Evolutionary conservation across 2,888 invertebrate genomes (phyloP), one percentile per base, ranked within the genome.

Genomic region (Salticus scenicus): DNA sequence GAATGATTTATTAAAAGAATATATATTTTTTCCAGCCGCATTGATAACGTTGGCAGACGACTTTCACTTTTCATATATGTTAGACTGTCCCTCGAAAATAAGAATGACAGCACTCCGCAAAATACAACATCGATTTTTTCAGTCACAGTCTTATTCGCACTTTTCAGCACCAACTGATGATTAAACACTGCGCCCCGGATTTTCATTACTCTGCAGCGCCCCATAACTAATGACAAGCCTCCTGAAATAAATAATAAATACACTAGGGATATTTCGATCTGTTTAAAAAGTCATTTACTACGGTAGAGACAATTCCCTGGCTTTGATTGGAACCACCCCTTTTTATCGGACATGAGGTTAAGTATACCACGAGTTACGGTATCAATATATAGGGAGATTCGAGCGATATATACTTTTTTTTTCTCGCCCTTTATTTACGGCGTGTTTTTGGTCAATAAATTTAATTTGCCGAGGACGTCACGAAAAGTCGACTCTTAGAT

Each of bases 231-330:
- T 84, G 83, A 84, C 83, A 10, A 42, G 24, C 41, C 20, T 51
- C 8, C 41, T 24, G 64, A 76, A 33, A 74, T 77, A 84, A 84
- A 84, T 77, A 84, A 84, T 84, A 84, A 84, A 84, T 73, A 73
- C 24, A 20, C 37, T 27, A 28, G 33, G 30, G 33, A 12, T 57
- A 51, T 47, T 75, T 74, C 66, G 70, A 82, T 82, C 82, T 76
- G 63, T 84, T 83, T 77, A 84, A 84, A 57, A 84, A 84, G 73
- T 42, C 69, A 57, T 72, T 73, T 66, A 24, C 27, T 31, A n/a
- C 10, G 37, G 63, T n/a, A 70, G 81, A 73, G 83, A 77, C 83
- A 83, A 81, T 72, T 71, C 69, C 69, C 33, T 70, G 66, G 67
- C 67, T 67, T 57, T 84, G 83, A 77, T 84, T 84, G 67, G 77